These are phyloP conservation scores for Falco punctatus DNA, from an alignment of 2,113 vertebrate genomes.

Conservation along the genomic window DNA sequence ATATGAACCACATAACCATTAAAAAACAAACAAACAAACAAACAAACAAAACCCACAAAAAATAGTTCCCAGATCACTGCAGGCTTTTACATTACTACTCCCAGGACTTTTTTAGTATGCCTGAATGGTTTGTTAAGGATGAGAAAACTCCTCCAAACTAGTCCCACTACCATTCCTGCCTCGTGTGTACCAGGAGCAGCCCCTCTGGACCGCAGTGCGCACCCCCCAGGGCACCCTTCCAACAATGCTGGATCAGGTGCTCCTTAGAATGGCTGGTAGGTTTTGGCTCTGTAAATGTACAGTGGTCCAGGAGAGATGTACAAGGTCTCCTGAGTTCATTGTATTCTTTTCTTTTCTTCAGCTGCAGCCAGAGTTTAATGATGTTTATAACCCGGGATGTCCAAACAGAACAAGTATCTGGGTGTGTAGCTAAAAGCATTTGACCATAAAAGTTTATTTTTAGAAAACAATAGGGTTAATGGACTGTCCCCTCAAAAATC, in stretches of 20 bases:
- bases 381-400: background rate
- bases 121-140: background rate
- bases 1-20: background rate
- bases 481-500: background rate
- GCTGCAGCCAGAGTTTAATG: background rate
- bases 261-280: background rate
- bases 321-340: background rate
- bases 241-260: background rate
- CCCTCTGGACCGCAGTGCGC: background rate
- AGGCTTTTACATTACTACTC: background rate
- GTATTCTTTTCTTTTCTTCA: background rate
- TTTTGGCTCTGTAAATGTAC: background rate
- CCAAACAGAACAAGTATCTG: background rate
- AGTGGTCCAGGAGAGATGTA: background rate
- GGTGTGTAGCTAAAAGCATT: background rate
- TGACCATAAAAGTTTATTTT: background rate
- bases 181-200: background rate
- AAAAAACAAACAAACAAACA: background rate
- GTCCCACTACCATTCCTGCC: background rate
- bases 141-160: background rate
- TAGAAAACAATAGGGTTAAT: background rate
- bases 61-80: background rate
- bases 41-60: background rate
- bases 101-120: background rate
- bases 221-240: accelerated